phyloP scores from a whole-genome alignment of 2,888 invertebrate genomes.

The Patella pellucida region DNA sequence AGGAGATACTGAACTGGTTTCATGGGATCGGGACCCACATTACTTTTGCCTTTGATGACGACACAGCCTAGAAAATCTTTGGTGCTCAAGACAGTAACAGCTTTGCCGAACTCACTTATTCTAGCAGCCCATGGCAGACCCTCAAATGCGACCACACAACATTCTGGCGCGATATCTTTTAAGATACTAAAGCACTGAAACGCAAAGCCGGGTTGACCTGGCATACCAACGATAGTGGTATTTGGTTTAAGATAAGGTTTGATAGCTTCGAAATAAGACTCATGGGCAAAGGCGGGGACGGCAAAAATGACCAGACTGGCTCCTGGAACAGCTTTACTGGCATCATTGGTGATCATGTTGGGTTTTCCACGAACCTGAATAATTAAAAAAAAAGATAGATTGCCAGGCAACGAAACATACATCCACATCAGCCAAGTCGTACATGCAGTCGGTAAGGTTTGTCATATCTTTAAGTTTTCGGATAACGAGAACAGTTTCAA shows the following conservation, averaged over 20 bases:
- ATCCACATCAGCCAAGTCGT: no score
- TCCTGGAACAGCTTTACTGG: constrained; percentile 44
- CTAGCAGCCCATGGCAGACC: constrained; percentile 61
- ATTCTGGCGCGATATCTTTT: constrained; percentile 36
- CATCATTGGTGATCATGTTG: constrained; percentile 49
- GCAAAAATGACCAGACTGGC: constrained; percentile 52
- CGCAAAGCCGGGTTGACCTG: constrained; percentile 60
- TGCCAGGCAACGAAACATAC: no score
- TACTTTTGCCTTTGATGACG: constrained; percentile 38
- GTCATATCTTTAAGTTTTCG: no score
- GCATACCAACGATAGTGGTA: constrained; percentile 52
- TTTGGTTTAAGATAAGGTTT: constrained; percentile 46
- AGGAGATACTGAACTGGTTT: constrained; percentile 44
- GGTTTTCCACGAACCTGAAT: constrained; percentile 25
- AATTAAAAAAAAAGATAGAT: no score
- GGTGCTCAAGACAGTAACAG: constrained; percentile 49
- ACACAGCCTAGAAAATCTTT: constrained; percentile 49
- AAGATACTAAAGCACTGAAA: constrained; percentile 47
- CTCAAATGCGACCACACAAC: constrained; percentile 49
- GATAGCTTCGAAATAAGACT: constrained; percentile 51
- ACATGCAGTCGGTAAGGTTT: no score
- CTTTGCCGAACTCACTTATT: constrained; percentile 47
- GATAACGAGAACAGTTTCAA: no score
- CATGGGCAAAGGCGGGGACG: constrained; percentile 62
- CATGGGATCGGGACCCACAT: constrained; percentile 30